Conservation (phyloP, 2,888 invertebrate species). For the Hyposoter didymator region DNA sequence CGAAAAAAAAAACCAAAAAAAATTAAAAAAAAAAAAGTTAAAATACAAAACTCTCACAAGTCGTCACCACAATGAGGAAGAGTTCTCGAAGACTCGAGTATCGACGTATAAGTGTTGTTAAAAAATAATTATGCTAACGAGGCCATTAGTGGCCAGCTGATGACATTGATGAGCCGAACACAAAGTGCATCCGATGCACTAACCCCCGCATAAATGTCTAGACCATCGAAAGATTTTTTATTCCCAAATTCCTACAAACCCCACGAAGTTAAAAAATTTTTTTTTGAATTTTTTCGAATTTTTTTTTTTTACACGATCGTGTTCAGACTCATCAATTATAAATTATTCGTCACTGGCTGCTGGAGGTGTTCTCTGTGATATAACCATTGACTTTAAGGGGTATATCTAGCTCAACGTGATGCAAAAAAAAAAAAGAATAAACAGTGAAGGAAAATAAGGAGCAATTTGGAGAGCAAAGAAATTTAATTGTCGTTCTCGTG, state of each 20-base stretch:
- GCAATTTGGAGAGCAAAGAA: conserved; percentile 56
- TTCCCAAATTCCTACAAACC: background rate
- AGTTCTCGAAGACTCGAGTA: conserved; percentile 67
- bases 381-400: conserved; percentile 69
- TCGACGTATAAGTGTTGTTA: conserved; percentile 61
- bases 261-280: background rate
- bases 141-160: conserved; percentile 60
- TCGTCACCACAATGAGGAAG: conserved; percentile 55
- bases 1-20: conserved; percentile 39
- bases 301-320: no score
- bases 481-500: conserved; percentile 53
- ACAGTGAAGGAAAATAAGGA: conserved; percentile 31
- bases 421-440: conserved; percentile 25
- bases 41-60: conserved; percentile 57
- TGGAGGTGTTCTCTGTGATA: conserved; percentile 75
- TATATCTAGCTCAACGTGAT: conserved; percentile 62
- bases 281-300: background rate
- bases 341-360: conserved; percentile 57
- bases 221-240: background rate
- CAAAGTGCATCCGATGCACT: conserved; percentile 41
- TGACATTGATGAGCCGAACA: conserved; percentile 48
- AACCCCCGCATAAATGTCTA: background rate
- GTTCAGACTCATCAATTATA: conserved; percentile 20
- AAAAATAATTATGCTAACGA: conserved; percentile 49
- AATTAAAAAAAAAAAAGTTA: conserved; percentile 61